phyloP scores from a whole-genome alignment of 2,113 vertebrate genomes.

The Mungos mungo region DNA sequence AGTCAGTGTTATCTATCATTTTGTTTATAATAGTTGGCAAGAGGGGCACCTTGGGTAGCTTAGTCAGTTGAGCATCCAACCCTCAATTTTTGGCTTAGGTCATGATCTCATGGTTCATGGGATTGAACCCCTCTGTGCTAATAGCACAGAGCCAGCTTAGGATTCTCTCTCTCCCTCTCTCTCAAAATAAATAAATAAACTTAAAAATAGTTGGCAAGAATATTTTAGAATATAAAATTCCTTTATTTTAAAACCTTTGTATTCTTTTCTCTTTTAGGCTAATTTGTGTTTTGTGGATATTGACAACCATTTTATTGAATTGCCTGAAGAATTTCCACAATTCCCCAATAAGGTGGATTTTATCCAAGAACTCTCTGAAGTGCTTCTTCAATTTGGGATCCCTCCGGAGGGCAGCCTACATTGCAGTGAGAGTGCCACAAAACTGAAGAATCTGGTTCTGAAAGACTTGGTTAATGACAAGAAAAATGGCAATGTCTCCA shows the following conservation, averaged over 20 bases:
- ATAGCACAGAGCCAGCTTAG: no score
- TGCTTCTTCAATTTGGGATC: constrained; percentile 91
- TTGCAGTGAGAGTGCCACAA: constrained; percentile 86
- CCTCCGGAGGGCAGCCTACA: constrained; percentile 85
- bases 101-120: no score
- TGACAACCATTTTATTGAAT: constrained; percentile 94
- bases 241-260: not conserved
- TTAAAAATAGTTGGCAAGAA: not conserved
- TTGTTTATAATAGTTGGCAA: constrained; percentile 33
- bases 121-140: no score
- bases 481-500: constrained; percentile 93
- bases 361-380: constrained; percentile 94
- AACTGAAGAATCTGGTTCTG: constrained; percentile 90
- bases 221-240: constrained; percentile 3
- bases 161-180: no score
- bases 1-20: not conserved
- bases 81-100: no score
- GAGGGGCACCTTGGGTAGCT: not conserved
- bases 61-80: no score
- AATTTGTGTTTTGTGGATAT: constrained; percentile 98
- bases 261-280: constrained; percentile 85
- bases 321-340: constrained; percentile 94
- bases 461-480: constrained; percentile 94
- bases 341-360: constrained; percentile 95
- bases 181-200: no score